Conservation (phyloP, 2,113 vertebrate genomes). For the Dipodomys stephensi region DNA sequence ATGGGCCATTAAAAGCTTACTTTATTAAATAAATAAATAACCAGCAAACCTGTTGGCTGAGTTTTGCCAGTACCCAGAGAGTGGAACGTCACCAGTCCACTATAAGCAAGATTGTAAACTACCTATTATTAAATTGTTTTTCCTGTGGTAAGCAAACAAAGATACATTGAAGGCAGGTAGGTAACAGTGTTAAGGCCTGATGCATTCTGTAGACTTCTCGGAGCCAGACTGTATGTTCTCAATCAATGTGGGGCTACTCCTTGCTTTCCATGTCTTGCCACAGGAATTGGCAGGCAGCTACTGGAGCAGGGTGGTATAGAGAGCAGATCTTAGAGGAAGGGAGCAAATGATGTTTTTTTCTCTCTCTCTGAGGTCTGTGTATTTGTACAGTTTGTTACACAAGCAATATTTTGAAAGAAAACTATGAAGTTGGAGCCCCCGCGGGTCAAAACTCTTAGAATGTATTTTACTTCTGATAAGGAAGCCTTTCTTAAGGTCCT, state of each 20-base stretch:
- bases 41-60: slow-evolving; percentile 57
- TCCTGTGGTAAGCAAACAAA: slow-evolving; percentile 73
- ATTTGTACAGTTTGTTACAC: neutral
- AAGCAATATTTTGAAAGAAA: slow-evolving; percentile 61
- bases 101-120: slow-evolving; percentile 56
- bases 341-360: neutral
- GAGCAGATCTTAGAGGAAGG: neutral
- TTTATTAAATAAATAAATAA: slow-evolving; percentile 65
- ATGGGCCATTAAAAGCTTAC: slow-evolving; percentile 58
- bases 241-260: neutral
- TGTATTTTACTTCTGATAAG: neutral
- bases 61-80: slow-evolving; percentile 45
- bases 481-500: neutral
- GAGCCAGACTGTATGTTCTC: slow-evolving; percentile 59
- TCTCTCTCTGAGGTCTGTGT: neutral
- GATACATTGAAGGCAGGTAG: slow-evolving; percentile 59
- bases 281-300: neutral
- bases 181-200: slow-evolving; percentile 18
- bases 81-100: neutral
- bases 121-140: slow-evolving; percentile 72
- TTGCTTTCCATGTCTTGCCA: slow-evolving; percentile 63
- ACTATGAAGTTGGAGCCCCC: neutral
- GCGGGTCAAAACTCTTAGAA: neutral
- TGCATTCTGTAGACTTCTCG: slow-evolving; percentile 58
- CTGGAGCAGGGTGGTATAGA: neutral